A percentile compares a stretch with the other conserved stretches of the same genome.
phyloP scores from a whole-genome alignment of 2,113 vertebrate genomes.

The Phaetusa simplex region DNA sequence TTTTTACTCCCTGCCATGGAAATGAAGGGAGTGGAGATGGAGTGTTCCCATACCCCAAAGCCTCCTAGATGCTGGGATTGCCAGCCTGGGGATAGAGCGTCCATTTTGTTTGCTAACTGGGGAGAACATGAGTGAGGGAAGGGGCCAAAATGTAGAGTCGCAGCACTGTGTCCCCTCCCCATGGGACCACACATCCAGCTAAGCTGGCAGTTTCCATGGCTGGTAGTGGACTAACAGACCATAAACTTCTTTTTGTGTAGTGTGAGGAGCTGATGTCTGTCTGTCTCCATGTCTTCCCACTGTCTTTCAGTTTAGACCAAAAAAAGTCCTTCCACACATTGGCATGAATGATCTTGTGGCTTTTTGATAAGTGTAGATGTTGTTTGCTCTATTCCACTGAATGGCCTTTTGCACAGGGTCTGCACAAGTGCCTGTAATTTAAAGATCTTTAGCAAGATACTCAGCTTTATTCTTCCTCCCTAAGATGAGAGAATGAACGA shows the following conservation, averaged over 20 bases:
- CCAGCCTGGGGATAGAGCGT: not conserved
- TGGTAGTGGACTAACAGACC: not conserved
- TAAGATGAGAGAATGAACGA: not conserved
- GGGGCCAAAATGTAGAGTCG: not conserved
- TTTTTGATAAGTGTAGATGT: not conserved
- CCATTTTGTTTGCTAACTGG: not conserved
- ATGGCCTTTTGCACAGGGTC: not conserved
- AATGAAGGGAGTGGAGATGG: not conserved
- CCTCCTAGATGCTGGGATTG: not conserved
- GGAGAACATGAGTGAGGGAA: not conserved
- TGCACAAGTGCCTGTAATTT: not conserved
- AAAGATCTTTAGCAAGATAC: not conserved
- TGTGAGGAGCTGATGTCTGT: not conserved
- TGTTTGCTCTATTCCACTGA: not conserved
- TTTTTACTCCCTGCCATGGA: not conserved
- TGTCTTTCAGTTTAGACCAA: not conserved
- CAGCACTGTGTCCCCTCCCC: not conserved
- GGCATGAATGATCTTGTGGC: not conserved
- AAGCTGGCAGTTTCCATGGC: not conserved
- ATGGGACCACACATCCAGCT: not conserved
- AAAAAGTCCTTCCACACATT: fast-evolving
- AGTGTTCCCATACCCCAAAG: not conserved
- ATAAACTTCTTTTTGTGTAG: not conserved
- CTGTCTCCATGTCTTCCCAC: not conserved
- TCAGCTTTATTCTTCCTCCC: not conserved